Evolutionary conservation across 2,797 vertebrate genomes (phyloP).

Genomic region (Platyrinchus mystaceus): DNA sequence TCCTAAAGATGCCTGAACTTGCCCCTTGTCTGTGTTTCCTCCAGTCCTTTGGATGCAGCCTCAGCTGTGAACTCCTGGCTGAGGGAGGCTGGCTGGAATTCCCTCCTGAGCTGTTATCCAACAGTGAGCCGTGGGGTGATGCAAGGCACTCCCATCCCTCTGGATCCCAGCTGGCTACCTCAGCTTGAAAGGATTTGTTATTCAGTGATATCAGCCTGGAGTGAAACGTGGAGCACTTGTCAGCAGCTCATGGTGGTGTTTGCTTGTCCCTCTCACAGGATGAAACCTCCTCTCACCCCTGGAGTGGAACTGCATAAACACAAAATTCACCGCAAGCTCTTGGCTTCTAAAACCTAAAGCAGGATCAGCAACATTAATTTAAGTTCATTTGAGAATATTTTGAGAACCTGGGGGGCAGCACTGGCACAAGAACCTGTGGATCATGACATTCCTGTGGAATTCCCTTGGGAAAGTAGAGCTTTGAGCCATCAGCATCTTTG

Average conservation of each 20-base stretch:
- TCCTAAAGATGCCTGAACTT: background rate
- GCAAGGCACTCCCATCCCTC: conserved; percentile 66
- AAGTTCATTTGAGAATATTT: background rate
- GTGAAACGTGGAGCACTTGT: conserved; percentile 58
- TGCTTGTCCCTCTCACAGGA: conserved; percentile 58
- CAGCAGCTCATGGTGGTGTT: conserved; percentile 69
- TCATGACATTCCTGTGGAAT: background rate
- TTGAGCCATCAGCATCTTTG: background rate
- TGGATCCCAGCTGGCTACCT: conserved; percentile 58
- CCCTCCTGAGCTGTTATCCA: conserved; percentile 47
- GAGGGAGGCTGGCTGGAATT: conserved; percentile 24
- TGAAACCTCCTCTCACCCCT: conserved; percentile 48
- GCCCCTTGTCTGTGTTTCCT: background rate
- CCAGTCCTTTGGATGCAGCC: background rate
- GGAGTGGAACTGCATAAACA: background rate
- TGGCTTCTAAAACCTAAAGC: background rate
- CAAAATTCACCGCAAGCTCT: background rate
- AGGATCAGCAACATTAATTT: background rate
- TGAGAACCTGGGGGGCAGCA: background rate
- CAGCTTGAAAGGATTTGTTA: conserved; percentile 74
- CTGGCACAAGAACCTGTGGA: background rate
- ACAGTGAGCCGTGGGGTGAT: conserved; percentile 39
- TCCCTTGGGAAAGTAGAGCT: conserved; percentile 2
- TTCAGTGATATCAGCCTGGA: conserved; percentile 60
- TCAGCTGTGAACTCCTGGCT: conserved; percentile 15